A percentile compares a stretch with the other conserved stretches of the same genome.
Evolutionary conservation across 37 sponge, comb jelly and placozoan genomes (phyloP).

Genomic region (Chondrosia reniformis): DNA sequence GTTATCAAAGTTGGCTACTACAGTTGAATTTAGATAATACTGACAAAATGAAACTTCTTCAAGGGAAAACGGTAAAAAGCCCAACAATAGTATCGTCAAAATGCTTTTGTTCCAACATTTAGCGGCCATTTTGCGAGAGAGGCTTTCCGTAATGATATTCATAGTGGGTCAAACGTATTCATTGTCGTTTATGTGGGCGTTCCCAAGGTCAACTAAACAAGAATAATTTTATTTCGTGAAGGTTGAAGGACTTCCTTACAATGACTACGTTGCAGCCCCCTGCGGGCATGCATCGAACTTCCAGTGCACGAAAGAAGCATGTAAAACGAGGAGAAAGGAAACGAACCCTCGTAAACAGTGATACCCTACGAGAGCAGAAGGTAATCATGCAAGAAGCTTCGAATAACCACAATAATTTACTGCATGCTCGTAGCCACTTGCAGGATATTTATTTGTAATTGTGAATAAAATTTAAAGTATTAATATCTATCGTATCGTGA

Average conservation of each 20-base stretch:
- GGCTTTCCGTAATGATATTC: no score
- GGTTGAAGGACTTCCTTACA: neutral
- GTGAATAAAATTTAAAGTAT: neutral
- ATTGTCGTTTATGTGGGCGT: no score
- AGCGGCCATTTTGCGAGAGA: no score
- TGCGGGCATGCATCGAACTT: slow-evolving; percentile 4
- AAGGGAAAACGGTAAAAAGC: no score
- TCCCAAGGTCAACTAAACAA: no score
- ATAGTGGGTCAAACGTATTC: no score
- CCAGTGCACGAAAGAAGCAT: slow-evolving; percentile 15
- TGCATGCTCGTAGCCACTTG: no score
- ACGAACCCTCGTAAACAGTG: neutral
- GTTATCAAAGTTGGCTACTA: neutral
- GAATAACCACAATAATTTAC: no score
- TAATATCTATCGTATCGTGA: neutral
- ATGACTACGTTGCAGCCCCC: slow-evolving; percentile 33
- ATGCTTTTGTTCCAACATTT: no score
- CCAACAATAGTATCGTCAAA: no score
- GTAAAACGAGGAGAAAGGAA: neutral
- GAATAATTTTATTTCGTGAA: neutral
- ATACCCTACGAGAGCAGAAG: slow-evolving; percentile 54
- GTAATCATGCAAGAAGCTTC: no score
- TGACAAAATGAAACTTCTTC: neutral
- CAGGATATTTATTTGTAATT: no score
- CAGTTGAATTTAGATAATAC: neutral